Conservation (phyloP, 2,797 vertebrate species). For the Euphonia xanthogaster region DNA sequence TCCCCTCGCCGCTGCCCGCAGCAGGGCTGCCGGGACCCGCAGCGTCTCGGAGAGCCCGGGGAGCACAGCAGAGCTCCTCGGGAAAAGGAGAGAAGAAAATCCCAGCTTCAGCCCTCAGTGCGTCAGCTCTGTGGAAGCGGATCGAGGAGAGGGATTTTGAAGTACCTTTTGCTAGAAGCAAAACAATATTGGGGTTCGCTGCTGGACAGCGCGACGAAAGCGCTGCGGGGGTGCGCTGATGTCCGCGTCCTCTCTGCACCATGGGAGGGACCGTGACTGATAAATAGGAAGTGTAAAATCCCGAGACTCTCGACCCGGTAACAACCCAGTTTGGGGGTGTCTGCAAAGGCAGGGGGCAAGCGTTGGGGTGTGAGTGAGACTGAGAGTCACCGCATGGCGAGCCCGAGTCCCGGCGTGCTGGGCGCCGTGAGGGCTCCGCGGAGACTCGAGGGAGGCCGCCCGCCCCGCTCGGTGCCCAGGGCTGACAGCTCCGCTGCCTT, state of each 20-base stretch:
- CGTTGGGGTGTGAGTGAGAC: neutral
- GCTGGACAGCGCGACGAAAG: neutral
- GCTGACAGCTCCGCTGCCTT: neutral
- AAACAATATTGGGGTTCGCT: neutral
- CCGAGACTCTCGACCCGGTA: neutral
- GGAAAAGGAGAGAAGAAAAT: neutral
- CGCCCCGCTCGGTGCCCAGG: neutral
- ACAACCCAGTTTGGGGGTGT: neutral
- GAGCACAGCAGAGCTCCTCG: neutral
- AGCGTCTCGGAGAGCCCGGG: neutral
- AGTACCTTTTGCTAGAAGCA: neutral
- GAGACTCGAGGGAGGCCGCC: neutral
- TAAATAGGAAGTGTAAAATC: neutral
- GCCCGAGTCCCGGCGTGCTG: neutral
- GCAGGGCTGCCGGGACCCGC: neutral
- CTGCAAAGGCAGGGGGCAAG: neutral
- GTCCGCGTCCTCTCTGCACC: neutral
- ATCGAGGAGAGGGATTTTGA: neutral
- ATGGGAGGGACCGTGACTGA: neutral
- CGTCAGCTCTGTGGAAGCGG: neutral
- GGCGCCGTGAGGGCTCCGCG: neutral
- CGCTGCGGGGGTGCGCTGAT: rapidly evolving
- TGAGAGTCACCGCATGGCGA: neutral
- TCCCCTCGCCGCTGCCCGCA: neutral
- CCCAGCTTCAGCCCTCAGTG: neutral